Evolutionary conservation across 2,797 vertebrate species (phyloP), one percentile per base, ranked within the genome.

Genomic region (Manis crassicaudata): DNA sequence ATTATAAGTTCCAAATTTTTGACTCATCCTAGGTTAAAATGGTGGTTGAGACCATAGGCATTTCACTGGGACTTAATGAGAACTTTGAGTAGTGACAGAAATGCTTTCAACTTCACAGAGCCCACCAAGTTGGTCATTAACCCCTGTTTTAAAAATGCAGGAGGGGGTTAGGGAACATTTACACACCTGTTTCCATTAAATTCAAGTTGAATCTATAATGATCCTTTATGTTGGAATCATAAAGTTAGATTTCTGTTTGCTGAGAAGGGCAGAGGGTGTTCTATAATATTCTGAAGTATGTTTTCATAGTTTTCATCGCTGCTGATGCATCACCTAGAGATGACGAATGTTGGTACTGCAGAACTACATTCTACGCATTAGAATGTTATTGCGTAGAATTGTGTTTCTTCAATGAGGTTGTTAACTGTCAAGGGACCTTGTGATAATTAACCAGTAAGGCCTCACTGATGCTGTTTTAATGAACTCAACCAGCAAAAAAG

Each of bases 401-500:
- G 0, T n/a, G 40, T 77, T 58, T 70, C 72, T 67, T 93, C 50
- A 23, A 56, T 77, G 88, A 90, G 21, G 46, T 79, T 81, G 58
- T 46, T 95, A 70, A 70, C 46, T 40, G 18, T 65, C 83, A 54
- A 12, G 35, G 4, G 21, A 46, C 80, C 72, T 70, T 83, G 77
- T 58, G 60, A 93, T 77, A 70, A 93, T 79, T 95, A 92, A 92
- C 90, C 32, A 67, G 79, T 2, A 43, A 96, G 70, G 75, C 43
- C 65, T 80, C 92, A 60, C 46, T 1, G 75, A 23, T 43, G 37
- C 23, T 82, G 32, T 63, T 23, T 43, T 23, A 77, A 82, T 40
- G 65, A 94, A 83, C 46, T 65, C 65, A 46, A 43, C 29, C 76
- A 50, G 40, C 72, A 58, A 54, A 88, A 96, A 95, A 46, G 18